Base-by-base conservation (phyloP, 2,888 invertebrate genomes). In the Busseola fusca region DNA sequence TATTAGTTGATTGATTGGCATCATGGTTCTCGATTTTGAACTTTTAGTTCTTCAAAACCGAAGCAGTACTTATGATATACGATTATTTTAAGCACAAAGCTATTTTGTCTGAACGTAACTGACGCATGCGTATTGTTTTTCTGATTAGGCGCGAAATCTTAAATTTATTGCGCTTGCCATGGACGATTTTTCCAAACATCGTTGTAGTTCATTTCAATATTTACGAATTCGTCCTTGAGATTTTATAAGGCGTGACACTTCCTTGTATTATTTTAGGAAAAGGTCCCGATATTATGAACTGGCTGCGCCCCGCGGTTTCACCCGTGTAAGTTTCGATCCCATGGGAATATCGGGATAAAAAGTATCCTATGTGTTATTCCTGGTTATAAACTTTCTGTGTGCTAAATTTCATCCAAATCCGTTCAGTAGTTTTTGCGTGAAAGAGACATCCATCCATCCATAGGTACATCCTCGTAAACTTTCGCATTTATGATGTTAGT, bases 81-180 rank as follows among this genome's bases (percentile, higher is more conserved):
- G 37, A 25, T 16, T 37, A 37, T 69, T 56, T n/a, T 25, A 1
- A 27, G 56, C 68, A 18, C 1, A 12, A 45, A 1, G 7, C 25
- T 54, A n/a, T 18, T 7, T 45, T 34, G 57, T 37, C 21, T 69
- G 25, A 14, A 40, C 45, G 30, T 48, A 40, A 64, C 1, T 48
- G 18, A 48, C 74, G 72, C 72, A 74, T 72, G 74, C 72, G 74
- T 48, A 16, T 21, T 37, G 50, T n/a, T 21, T 45, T 2, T n/a
- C n/a, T 2, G 7, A 16, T 2, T 37, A 56, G 21, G 62, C 62
- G 62, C 48, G 42, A 42, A 64, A 50, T 42, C 5, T 74, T 3
- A 21, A 50, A 42, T 18, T 12, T 1, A 27, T 30, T 21, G 7
- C 40, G 6, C 16, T 16, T 18, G n/a, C 16, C 25, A 50, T 48